A percentile compares a stretch with the other conserved stretches of the same genome.
Evolutionary conservation across 2,888 invertebrate species (phyloP).

Genomic region (Diadromus collaris): DNA sequence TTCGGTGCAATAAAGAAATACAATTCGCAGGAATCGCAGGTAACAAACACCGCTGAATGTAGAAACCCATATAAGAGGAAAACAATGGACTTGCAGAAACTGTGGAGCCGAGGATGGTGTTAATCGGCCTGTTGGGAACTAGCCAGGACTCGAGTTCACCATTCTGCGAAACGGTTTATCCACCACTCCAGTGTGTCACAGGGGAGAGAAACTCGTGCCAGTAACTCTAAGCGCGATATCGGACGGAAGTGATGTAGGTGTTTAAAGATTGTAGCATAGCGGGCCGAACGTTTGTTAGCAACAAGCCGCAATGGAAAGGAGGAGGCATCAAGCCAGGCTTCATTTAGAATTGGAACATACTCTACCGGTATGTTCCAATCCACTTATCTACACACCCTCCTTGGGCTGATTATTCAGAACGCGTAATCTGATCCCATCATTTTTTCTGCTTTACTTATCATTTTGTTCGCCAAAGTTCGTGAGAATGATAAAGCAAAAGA

Average conservation of each 20-base stretch:
- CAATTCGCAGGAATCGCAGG: background rate
- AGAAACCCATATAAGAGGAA: background rate
- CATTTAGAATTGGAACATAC: slow-evolving; percentile 13
- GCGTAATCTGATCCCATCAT: background rate
- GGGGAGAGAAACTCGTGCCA: slow-evolving; percentile 30
- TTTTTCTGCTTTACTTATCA: too few species aligned
- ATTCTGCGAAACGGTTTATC: slow-evolving; percentile 31
- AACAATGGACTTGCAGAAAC: slow-evolving; percentile 16
- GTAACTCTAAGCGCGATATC: slow-evolving; percentile 50
- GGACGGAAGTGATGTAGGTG: slow-evolving; percentile 27
- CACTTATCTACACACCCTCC: background rate
- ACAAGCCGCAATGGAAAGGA: background rate
- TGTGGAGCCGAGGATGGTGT: slow-evolving; percentile 51
- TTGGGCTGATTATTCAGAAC: slow-evolving; percentile 18
- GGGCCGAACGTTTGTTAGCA: slow-evolving; percentile 18
- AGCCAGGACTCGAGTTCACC: slow-evolving; percentile 26
- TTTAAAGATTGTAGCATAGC: slow-evolving; percentile 18
- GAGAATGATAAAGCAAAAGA: too few species aligned
- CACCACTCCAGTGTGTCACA: slow-evolving; percentile 12
- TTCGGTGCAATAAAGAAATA: background rate
- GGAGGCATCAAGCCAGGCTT: slow-evolving; percentile 17
- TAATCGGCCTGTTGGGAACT: slow-evolving; percentile 70
- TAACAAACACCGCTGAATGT: background rate
- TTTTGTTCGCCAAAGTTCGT: too few species aligned
- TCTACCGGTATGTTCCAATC: slow-evolving; percentile 7